phyloP scores from a whole-genome alignment of 2,888 invertebrate genomes.

The Leptinotarsa juncta region DNA sequence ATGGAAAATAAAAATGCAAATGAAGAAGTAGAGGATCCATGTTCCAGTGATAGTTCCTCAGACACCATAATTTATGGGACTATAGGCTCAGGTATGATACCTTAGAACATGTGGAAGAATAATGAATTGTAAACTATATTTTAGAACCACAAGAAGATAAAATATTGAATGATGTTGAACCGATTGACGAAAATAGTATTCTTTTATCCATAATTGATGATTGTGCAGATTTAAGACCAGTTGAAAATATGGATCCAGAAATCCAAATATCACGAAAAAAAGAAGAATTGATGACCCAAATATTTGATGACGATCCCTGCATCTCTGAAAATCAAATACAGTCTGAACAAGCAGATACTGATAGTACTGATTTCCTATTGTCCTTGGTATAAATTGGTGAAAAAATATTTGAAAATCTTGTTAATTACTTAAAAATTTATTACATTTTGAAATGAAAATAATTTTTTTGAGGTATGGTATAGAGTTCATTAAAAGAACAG shows the following conservation, averaged over 20 bases:
- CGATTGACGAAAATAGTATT: constrained; percentile 26
- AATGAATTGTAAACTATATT: not conserved
- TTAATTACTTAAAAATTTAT: not conserved
- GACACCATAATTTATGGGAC: constrained; percentile 25
- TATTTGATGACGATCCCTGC: constrained; percentile 25
- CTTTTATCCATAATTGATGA: constrained; percentile 36
- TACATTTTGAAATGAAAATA: no score
- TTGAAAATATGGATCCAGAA: constrained; percentile 19
- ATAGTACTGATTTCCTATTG: constrained; percentile 23
- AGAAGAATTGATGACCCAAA: constrained; percentile 34
- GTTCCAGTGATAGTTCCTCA: constrained; percentile 24
- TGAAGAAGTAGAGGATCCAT: not conserved
- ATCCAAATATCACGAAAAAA: constrained; percentile 29
- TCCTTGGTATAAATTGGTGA: constrained; percentile 22
- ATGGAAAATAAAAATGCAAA: not conserved
- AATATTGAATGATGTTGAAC: not conserved
- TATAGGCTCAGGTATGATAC: not conserved
- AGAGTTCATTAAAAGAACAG: no score
- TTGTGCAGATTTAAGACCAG: not conserved
- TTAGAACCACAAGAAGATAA: not conserved
- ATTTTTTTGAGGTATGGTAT: no score
- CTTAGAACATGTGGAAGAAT: not conserved
- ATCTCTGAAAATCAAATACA: not conserved
- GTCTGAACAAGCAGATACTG: not conserved
- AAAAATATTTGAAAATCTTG: not conserved